Evolutionary conservation across 2,888 invertebrate genomes (phyloP).

Genomic region (Ecdyonurus torrentis): DNA sequence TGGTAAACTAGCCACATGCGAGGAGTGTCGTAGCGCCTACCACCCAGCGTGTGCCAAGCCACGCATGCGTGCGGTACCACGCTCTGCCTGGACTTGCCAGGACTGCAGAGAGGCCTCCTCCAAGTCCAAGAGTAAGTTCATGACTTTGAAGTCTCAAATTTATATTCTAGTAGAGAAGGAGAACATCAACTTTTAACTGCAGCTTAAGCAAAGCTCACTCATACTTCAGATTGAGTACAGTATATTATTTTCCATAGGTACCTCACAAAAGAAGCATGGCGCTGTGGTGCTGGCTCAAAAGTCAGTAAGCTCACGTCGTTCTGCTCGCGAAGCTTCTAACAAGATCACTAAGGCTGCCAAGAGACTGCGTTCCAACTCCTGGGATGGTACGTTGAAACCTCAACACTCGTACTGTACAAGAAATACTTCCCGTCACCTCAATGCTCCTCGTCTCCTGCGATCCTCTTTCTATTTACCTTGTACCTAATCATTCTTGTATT

Average conservation of each 20-base stretch:
- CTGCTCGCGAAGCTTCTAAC: conserved; percentile 18
- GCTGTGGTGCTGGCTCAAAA: not conserved
- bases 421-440: too few species aligned
- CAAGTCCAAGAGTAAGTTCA: not conserved
- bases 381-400: conserved; percentile 23
- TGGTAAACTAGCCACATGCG: conserved; percentile 47
- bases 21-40: conserved; percentile 40
- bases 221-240: too few species aligned
- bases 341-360: conserved; percentile 25
- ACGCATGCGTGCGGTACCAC: conserved; percentile 39
- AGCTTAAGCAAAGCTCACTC: too few species aligned
- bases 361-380: conserved; percentile 22
- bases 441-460: too few species aligned
- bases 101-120: conserved; percentile 30
- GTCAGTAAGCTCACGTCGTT: not conserved
- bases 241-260: too few species aligned
- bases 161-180: not conserved
- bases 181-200: too few species aligned
- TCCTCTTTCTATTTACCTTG: too few species aligned
- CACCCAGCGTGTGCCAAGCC: conserved; percentile 59
- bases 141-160: not conserved
- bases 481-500: too few species aligned
- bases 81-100: conserved; percentile 43
- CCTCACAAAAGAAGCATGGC: not conserved
- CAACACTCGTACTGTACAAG: too few species aligned